These are phyloP conservation scores for Lepetodrilus schrolli DNA, from an alignment of 2,888 invertebrate genomes.

Conservation along the genomic window DNA sequence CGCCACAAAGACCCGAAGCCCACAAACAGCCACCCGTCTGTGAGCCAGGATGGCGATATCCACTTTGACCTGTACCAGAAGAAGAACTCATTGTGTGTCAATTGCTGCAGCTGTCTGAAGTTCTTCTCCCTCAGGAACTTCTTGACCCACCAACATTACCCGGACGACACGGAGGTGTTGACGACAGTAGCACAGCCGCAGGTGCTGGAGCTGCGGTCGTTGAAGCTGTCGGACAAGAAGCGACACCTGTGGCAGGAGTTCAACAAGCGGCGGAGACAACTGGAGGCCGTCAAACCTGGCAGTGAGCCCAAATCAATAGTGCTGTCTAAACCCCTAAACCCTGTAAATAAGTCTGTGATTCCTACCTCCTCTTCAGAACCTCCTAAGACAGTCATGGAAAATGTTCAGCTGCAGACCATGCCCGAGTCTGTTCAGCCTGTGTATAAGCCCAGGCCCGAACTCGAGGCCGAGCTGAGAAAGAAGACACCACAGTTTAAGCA, in stretches of 20 bases:
- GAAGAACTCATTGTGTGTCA: slow-evolving; percentile 64
- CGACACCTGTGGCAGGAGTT: slow-evolving; percentile 61
- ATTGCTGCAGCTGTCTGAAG: slow-evolving; percentile 68
- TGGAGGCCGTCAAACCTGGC: slow-evolving; percentile 24
- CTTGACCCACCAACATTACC: slow-evolving; percentile 66
- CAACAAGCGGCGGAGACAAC: slow-evolving; percentile 36
- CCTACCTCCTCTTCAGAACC: background rate
- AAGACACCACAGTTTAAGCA: background rate
- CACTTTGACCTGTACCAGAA: slow-evolving; percentile 62
- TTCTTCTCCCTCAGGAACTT: slow-evolving; percentile 66
- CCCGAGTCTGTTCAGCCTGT: background rate
- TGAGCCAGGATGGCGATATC: slow-evolving; percentile 46
- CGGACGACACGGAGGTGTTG: slow-evolving; percentile 56
- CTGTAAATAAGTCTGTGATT: background rate
- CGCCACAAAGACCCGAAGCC: slow-evolving; percentile 28
- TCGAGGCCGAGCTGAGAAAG: slow-evolving; percentile 1
- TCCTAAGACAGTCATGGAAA: background rate
- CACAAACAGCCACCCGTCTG: slow-evolving; percentile 13
- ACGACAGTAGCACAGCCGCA: slow-evolving; percentile 54
- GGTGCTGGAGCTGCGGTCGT: slow-evolving; percentile 56
- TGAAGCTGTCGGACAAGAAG: slow-evolving; percentile 53
- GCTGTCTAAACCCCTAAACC: slow-evolving; percentile 1
- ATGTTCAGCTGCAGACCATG: background rate
- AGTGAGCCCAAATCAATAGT: slow-evolving; percentile 16
- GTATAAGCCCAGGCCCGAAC: slow-evolving; percentile 3